phyloP scores from a whole-genome alignment of 2,797 vertebrate genomes.

The Chelon labrosus region DNA sequence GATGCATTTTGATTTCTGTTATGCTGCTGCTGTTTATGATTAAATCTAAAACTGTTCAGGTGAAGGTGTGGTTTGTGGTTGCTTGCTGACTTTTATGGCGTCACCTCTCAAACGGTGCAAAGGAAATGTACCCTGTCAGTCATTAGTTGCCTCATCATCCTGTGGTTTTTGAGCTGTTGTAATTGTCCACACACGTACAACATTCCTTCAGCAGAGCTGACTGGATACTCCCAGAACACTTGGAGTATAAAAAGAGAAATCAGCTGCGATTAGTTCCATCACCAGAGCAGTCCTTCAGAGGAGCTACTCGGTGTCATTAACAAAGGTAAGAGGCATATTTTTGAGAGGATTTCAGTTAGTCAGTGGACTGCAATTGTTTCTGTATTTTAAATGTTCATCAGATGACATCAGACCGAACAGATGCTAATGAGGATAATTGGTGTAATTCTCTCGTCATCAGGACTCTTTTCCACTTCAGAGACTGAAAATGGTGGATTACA shows the following conservation, averaged over 20 bases:
- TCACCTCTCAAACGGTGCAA: too few relatives aligned
- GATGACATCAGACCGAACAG: neutral
- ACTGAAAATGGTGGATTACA: conserved; percentile 57
- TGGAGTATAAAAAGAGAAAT: conserved; percentile 11
- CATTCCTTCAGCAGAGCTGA: neutral
- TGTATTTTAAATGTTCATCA: neutral
- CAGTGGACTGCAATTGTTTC: neutral
- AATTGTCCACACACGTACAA: neutral
- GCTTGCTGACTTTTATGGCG: neutral
- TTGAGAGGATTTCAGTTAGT: neutral
- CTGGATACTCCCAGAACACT: conserved; percentile 17
- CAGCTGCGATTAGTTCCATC: neutral
- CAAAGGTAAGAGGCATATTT: conserved; percentile 29
- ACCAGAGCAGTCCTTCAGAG: neutral
- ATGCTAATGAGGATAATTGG: neutral
- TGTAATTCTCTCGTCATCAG: neutral
- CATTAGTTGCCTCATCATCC: neutral
- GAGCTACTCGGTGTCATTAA: neutral
- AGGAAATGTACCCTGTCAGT: neutral
- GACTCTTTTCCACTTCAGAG: neutral
- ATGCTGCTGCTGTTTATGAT: conserved; percentile 17
- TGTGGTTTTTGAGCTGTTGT: neutral
- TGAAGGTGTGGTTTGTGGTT: neutral
- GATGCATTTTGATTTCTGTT: neutral
- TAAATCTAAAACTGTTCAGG: neutral